phyloP scores from a whole-genome alignment of 2,888 invertebrate genomes.

The Athalia circularis region DNA sequence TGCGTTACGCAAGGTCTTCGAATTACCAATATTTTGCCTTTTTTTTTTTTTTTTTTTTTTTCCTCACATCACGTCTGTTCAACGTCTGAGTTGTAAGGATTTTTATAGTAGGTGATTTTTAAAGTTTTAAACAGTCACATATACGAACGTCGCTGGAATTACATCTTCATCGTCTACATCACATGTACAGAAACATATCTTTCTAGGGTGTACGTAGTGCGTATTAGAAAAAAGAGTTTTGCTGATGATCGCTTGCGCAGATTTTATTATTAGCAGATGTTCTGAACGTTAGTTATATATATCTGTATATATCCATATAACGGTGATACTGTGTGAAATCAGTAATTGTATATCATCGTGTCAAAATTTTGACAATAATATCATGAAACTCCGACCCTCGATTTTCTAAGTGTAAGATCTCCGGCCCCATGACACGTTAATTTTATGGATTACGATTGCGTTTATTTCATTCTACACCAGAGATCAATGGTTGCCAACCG shows the following conservation, averaged over 20 bases:
- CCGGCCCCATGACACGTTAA: no score
- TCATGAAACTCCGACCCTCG: background rate
- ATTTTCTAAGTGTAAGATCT: background rate
- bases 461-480: no score
- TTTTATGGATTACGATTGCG: no score
- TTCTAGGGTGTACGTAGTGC: no score
- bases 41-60: background rate
- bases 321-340: slow-evolving; percentile 16
- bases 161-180: no score
- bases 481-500: no score
- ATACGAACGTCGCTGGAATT: no score
- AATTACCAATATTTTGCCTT: no score
- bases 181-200: no score
- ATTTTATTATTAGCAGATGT: background rate
- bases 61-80: background rate
- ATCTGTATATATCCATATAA: background rate
- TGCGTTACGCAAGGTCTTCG: no score
- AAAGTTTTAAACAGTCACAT: background rate
- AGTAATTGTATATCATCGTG: slow-evolving; percentile 12
- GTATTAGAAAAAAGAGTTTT: background rate
- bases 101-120: background rate
- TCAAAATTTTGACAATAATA: background rate
- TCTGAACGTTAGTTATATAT: background rate
- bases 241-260: slow-evolving; percentile 28
- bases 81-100: background rate